phyloP scores from a whole-genome alignment of 2,797 vertebrate genomes.

The Myripristis jacobus region DNA sequence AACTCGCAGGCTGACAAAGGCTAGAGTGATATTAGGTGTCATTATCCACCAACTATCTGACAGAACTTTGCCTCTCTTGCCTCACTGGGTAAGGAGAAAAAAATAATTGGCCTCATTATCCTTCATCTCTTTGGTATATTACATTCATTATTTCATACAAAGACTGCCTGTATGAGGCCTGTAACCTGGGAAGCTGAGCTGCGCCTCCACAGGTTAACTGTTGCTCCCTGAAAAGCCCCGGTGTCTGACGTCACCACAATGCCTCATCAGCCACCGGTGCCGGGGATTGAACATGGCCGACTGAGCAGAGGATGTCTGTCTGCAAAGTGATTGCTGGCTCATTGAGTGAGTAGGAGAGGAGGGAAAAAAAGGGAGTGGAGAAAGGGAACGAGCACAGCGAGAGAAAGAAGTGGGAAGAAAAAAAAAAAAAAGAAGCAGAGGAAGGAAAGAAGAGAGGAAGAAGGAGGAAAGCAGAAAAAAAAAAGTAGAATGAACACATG shows the following conservation, averaged over 20 bases:
- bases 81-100: conserved; percentile 64
- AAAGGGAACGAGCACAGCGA: conserved; percentile 61
- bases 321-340: conserved; percentile 83
- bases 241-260: conserved; percentile 80
- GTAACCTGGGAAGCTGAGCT: conserved; percentile 74
- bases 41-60: conserved; percentile 74
- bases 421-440: conserved; percentile 49
- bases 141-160: conserved; percentile 78
- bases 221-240: conserved; percentile 66
- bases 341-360: conserved; percentile 74
- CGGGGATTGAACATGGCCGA: conserved; percentile 79
- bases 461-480: background rate
- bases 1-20: conserved; percentile 59
- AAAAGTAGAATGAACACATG: conserved; percentile 65
- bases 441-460: conserved; percentile 44
- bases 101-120: conserved; percentile 80
- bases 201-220: conserved; percentile 76
- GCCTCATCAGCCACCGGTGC: conserved; percentile 80
- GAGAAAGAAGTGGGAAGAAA: conserved; percentile 52
- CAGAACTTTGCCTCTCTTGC: conserved; percentile 66
- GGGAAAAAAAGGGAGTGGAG: conserved; percentile 23
- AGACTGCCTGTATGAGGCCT: conserved; percentile 73
- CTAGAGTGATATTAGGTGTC: conserved; percentile 68
- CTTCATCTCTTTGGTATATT: conserved; percentile 77
- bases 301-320: conserved; percentile 80